Conservation (phyloP, 2,888 invertebrate species). For the Lasioglossum zephyrum region DNA sequence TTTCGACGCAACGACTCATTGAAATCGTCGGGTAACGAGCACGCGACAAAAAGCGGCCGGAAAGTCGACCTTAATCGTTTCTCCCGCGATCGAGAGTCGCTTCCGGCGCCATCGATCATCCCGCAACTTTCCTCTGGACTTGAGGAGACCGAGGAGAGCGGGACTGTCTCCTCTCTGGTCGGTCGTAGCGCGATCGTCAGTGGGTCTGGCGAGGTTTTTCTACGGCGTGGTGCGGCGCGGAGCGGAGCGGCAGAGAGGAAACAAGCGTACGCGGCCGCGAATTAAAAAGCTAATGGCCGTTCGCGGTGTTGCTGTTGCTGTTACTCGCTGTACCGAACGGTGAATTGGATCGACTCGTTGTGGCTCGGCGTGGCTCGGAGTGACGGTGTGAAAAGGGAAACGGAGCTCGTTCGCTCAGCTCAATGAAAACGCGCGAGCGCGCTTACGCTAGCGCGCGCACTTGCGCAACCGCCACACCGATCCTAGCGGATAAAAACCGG, state of each 20-base stretch:
- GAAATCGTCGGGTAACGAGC: constrained; percentile 16
- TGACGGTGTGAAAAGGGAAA: constrained; percentile 47
- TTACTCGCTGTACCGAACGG: background rate
- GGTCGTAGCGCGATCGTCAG: background rate
- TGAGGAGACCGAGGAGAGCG: background rate
- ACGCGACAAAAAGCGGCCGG: constrained; percentile 20
- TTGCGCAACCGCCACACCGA: constrained; percentile 48
- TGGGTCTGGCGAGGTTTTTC: background rate
- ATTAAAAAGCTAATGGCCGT: constrained; percentile 31
- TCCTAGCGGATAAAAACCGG: constrained; percentile 38
- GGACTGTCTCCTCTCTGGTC: background rate
- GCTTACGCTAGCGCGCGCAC: constrained; percentile 31
- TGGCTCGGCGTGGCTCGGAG: background rate
- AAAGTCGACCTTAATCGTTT: constrained; percentile 53
- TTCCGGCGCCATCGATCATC: constrained; percentile 66
- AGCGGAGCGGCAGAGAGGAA: constrained; percentile 13
- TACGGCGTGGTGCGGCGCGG: background rate
- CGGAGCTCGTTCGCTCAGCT: constrained; percentile 20
- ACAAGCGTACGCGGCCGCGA: constrained; percentile 14
- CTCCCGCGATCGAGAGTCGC: constrained; percentile 33
- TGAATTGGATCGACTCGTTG: constrained; percentile 40
- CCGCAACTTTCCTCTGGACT: constrained; percentile 34
- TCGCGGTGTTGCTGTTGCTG: background rate
- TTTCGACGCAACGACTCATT: constrained; percentile 10
- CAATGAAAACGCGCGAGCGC: constrained; percentile 50